Evolutionary conservation across 1,140 invertebrate genomes (phyloP), one percentile per base, ranked within the genome.

Genomic region (Sarcophaga bullata): DNA sequence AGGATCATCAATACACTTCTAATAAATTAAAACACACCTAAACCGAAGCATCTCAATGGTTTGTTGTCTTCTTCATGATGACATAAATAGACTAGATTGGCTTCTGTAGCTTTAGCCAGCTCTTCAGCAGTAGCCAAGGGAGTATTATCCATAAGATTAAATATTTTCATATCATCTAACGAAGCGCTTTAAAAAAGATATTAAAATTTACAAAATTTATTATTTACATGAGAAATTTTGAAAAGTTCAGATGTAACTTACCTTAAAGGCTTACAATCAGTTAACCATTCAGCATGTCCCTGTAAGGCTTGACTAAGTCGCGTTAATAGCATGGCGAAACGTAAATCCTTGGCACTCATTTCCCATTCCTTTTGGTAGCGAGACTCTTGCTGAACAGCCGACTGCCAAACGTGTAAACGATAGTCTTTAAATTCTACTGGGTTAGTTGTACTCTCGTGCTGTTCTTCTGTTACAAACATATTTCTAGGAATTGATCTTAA

Each of bases 41-140:
- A 85, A 25, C 89, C 89, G 19, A 86, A 83, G 52, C 89, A 90
- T 80, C 86, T 80, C 2, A 85, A 48, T 1, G 72, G 73, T 46
- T 15, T 81, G 19, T 25, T 75, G 8, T 47, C 62, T 8, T 80
- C 72, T 73, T 82, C 54, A 54, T 10, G n/a, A 48, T 84, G 83
- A 72, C 87, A 88, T 13, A 90, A 76, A 83, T 87, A 89, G 19
- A 90, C 89, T 50, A 90, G 37, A 85, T 90, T 81, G 4, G 85
- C 89, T 68, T 90, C 88, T 48, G 88, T 81, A 3, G 87, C 84
- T 3, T 83, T 72, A 11, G 88, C 82, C 10, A 88, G 73, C 19
- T 87, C 84, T 9, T 85, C 81, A 0, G 81, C 78, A 19, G 75
- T 50, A 17, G 10, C 9, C 4, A 75, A 48, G 19, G 83, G 78